These are phyloP conservation scores for Microtus agrestis DNA, from an alignment of 2,797 vertebrate species.

Conservation along the genomic window DNA sequence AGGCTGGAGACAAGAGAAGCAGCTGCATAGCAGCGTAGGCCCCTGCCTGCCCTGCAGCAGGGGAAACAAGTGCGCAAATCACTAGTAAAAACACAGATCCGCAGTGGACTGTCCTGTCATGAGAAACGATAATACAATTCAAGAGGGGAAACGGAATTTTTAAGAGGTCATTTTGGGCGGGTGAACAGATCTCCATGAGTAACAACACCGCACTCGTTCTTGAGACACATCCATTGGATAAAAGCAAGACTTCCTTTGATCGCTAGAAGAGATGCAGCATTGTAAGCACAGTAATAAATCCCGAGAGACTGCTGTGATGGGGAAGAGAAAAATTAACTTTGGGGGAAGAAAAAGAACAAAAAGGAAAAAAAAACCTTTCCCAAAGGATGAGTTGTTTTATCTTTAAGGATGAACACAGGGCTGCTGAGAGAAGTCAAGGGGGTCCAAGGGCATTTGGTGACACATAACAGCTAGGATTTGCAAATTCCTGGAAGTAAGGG, in stretches of 20 bases:
- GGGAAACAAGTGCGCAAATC: background rate
- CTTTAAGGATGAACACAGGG: background rate
- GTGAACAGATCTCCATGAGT: background rate
- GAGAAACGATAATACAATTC: background rate
- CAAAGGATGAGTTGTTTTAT: background rate
- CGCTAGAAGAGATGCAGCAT: background rate
- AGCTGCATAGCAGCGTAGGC: accelerated
- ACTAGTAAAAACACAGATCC: accelerated
- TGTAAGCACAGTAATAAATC: background rate
- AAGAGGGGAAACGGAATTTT: background rate
- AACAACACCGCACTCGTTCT: background rate
- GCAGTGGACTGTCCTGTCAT: background rate
- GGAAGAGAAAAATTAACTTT: slow-evolving; percentile 10
- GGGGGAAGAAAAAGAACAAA: background rate
- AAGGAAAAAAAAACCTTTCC: background rate
- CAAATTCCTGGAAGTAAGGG: background rate
- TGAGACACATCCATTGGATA: background rate
- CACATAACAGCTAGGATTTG: background rate
- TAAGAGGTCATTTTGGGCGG: background rate
- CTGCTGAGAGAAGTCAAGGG: background rate
- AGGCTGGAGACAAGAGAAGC: background rate
- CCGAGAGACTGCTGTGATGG: background rate
- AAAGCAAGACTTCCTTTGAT: slow-evolving; percentile 12
- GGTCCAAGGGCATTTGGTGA: background rate
- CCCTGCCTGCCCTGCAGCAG: background rate